Conservation (phyloP, 2,797 vertebrate species). For the Danio tinwini region DNA sequence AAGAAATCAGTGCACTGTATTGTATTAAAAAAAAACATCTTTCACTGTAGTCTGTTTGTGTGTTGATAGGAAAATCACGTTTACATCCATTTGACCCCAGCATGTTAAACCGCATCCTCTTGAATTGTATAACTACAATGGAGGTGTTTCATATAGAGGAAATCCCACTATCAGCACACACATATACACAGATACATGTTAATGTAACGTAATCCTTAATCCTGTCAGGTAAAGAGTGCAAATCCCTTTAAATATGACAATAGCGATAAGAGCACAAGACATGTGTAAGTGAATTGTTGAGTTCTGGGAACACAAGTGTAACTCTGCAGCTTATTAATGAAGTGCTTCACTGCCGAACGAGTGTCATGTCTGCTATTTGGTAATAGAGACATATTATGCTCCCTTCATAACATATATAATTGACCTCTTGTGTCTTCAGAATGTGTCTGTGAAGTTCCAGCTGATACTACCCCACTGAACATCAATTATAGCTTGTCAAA, state of each 20-base stretch:
- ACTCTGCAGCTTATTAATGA: no score
- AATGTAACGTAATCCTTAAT: slow-evolving; percentile 54
- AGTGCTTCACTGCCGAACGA: no score
- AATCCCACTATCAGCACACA: slow-evolving; percentile 37
- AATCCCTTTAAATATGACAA: slow-evolving; percentile 57
- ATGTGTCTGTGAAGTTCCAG: no score
- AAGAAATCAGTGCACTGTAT: background rate
- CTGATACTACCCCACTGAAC: no score
- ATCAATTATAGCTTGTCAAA: no score
- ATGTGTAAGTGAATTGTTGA: slow-evolving; percentile 45
- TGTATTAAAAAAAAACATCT: background rate
- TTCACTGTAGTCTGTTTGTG: background rate
- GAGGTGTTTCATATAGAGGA: slow-evolving; percentile 31
- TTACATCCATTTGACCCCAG: background rate
- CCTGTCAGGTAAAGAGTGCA: slow-evolving; percentile 59
- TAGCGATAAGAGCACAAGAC: slow-evolving; percentile 50
- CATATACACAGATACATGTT: slow-evolving; percentile 37
- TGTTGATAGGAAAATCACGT: background rate
- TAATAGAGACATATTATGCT: no score
- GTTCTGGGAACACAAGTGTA: background rate
- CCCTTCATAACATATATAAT: no score
- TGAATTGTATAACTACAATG: slow-evolving; percentile 37
- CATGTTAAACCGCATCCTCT: background rate
- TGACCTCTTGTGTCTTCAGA: no score
- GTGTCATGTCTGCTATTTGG: no score